Conservation (phyloP, 1,140 invertebrate species). For the Mya arenaria region DNA sequence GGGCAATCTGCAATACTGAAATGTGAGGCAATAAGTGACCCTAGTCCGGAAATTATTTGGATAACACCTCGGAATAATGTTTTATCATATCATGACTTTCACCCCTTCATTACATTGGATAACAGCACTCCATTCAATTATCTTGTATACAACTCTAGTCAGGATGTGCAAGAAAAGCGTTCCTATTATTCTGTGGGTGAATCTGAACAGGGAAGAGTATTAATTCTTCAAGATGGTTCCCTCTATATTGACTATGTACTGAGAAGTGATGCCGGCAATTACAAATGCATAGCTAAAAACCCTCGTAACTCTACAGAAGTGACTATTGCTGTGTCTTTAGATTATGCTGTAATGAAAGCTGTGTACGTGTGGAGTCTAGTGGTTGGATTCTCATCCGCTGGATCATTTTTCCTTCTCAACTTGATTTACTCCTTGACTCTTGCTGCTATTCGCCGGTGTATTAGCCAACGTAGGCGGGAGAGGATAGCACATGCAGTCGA, state of each 20-base stretch:
- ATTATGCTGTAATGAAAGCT: constrained; percentile 84
- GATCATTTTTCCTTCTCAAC: constrained; percentile 86
- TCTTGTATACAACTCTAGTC: constrained; percentile 4
- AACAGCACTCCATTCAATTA: no score
- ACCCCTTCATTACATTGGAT: constrained; percentile 32
- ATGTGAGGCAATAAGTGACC: constrained; percentile 90
- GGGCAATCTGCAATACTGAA: constrained; percentile 87
- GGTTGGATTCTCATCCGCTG: constrained; percentile 90
- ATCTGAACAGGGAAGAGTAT: constrained; percentile 60
- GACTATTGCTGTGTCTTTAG: constrained; percentile 66
- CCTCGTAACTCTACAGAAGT: constrained; percentile 87
- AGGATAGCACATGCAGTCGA: constrained; percentile 74
- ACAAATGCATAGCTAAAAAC: constrained; percentile 93
- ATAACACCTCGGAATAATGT: constrained; percentile 87
- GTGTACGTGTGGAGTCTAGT: constrained; percentile 92
- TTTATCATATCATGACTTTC: constrained; percentile 85
- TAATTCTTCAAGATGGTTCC: constrained; percentile 86
- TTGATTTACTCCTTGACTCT: constrained; percentile 67
- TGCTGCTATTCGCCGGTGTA: constrained; percentile 63
- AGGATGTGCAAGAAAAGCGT: constrained; percentile 8
- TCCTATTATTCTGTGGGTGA: constrained; percentile 28
- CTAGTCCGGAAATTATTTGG: constrained; percentile 91
- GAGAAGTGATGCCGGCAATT: constrained; percentile 92
- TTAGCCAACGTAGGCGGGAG: constrained; percentile 71
- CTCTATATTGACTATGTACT: constrained; percentile 86